A percentile compares a stretch with the other conserved stretches of the same genome.
phyloP scores from a whole-genome alignment of 2,888 invertebrate genomes.

The Ligdia adustata region DNA sequence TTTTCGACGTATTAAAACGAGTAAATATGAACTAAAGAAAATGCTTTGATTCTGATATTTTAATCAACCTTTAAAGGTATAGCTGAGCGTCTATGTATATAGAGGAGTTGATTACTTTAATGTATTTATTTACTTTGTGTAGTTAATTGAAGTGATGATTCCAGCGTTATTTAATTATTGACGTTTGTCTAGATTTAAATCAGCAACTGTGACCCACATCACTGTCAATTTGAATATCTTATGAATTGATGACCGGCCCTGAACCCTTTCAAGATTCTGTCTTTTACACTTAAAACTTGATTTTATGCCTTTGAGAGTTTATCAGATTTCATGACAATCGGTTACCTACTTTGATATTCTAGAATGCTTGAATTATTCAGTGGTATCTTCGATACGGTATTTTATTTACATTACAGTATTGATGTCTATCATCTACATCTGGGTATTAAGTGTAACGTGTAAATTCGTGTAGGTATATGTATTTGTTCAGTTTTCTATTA shows the following conservation, averaged over 20 bases:
- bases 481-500: neutral
- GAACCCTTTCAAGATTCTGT: slow-evolving; percentile 29
- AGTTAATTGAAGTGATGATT: slow-evolving; percentile 14
- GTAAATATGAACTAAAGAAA: no score
- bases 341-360: slow-evolving; percentile 20
- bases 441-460: neutral
- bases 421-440: neutral
- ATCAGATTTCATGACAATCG: slow-evolving; percentile 26
- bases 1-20: no score
- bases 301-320: slow-evolving; percentile 25
- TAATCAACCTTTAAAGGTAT: no score
- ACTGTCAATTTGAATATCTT: slow-evolving; percentile 38
- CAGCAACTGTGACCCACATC: slow-evolving; percentile 33
- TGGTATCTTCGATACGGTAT: slow-evolving; percentile 1
- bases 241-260: slow-evolving; percentile 29
- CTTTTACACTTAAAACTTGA: slow-evolving; percentile 29
- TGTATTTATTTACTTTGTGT: no score
- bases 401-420: neutral
- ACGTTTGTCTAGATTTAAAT: slow-evolving; percentile 31
- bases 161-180: slow-evolving; percentile 23
- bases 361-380: slow-evolving; percentile 16
- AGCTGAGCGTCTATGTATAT: no score
- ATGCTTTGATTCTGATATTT: no score
- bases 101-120: no score
- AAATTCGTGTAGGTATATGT: neutral